Percentiles rank a stretch among this genome's conserved stretches.
These are phyloP conservation scores for Himalopsyche japonica DNA, from an alignment of 2,888 invertebrate species.

Conservation along the genomic window DNA sequence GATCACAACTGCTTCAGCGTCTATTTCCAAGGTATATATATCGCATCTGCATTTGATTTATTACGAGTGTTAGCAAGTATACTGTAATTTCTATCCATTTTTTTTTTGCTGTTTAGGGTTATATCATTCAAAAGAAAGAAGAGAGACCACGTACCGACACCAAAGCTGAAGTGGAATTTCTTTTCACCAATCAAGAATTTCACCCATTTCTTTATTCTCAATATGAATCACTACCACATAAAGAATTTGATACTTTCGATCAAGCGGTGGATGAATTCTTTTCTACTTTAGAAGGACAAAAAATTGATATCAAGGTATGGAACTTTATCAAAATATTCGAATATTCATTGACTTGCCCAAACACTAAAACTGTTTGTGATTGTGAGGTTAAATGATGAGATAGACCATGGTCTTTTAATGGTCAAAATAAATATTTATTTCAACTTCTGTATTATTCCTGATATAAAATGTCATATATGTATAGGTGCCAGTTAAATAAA, in stretches of 20 bases:
- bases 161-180: conserved; percentile 58
- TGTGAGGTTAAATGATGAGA: neutral
- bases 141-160: conserved; percentile 58
- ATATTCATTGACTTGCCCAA: too few relatives aligned
- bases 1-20: conserved; percentile 59
- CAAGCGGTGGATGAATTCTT: conserved; percentile 94
- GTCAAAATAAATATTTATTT: too few relatives aligned
- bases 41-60: neutral
- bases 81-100: neutral
- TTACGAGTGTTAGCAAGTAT: neutral
- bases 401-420: neutral
- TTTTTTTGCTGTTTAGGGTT: conserved; percentile 62
- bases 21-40: conserved; percentile 60
- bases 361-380: too few relatives aligned
- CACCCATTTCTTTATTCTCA: conserved; percentile 87
- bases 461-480: too few relatives aligned
- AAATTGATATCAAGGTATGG: conserved; percentile 81
- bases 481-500: too few relatives aligned
- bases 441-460: too few relatives aligned
- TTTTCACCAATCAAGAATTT: conserved; percentile 87
- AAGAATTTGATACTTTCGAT: conserved; percentile 78
- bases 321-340: too few relatives aligned
- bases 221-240: conserved; percentile 61
- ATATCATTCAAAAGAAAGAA: conserved; percentile 84
- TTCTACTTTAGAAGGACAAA: conserved; percentile 91